These are phyloP conservation scores for Elachura formosa DNA, from an alignment of 2,113 vertebrate genomes.

Conservation along the genomic window DNA sequence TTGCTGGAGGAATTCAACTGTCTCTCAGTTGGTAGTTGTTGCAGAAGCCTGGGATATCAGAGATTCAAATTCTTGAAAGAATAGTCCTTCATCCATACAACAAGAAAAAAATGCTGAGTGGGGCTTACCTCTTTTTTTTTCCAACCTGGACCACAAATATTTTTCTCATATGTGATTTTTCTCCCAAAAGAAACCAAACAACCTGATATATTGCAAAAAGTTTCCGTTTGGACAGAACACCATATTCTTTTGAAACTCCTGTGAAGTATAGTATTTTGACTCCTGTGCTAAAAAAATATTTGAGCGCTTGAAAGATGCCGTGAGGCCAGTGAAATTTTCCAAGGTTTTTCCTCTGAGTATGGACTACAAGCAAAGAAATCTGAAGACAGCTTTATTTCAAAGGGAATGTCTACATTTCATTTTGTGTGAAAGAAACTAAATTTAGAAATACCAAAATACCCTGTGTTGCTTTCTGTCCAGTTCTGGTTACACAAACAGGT, in stretches of 20 bases:
- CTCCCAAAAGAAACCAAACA: neutral
- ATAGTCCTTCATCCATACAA: neutral
- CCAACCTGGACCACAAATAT: neutral
- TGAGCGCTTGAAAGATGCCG: neutral
- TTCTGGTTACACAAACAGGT: neutral
- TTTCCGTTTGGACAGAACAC: neutral
- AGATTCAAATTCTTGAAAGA: neutral
- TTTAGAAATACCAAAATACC: neutral
- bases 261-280: neutral
- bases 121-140: neutral
- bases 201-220: neutral
- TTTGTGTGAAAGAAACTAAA: neutral
- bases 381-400: neutral
- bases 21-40: neutral
- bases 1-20: neutral
- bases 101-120: neutral
- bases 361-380: neutral
- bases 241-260: neutral
- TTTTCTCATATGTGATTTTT: neutral
- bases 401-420: neutral
- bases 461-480: neutral
- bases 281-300: neutral
- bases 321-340: neutral
- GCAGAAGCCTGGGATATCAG: neutral
- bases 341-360: neutral